These are phyloP conservation scores for Mustela lutreola DNA, from an alignment of 2,113 vertebrate species.

Conservation along the genomic window DNA sequence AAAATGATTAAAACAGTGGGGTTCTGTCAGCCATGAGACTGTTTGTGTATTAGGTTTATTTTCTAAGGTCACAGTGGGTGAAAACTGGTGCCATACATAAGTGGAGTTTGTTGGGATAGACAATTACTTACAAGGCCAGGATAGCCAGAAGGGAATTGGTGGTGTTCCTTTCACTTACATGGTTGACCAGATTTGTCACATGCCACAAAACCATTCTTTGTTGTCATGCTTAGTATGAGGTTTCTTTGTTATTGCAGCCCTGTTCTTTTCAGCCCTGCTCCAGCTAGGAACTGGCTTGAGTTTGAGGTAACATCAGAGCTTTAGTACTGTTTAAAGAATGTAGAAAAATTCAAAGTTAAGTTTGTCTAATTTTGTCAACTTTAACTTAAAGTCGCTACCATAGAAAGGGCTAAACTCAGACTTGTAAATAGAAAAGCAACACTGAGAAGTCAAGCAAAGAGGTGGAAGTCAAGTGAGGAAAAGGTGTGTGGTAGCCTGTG, in stretches of 20 bases:
- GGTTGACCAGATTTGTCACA: conserved; percentile 71
- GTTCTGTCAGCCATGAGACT: not conserved
- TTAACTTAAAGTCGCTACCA: not conserved
- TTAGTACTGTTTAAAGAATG: not conserved
- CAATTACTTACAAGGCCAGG: not conserved
- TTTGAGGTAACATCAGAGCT: not conserved
- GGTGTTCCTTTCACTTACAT: conserved; percentile 11
- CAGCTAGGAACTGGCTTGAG: not conserved
- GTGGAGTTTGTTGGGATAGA: conserved; percentile 23
- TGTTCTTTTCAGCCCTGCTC: conserved; percentile 2
- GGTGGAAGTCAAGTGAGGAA: not conserved
- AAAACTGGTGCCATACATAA: not conserved
- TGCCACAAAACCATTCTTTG: conserved; percentile 68
- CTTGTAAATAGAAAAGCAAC: not conserved
- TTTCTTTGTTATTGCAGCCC: conserved; percentile 40
- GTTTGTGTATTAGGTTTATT: not conserved
- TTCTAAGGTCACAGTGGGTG: conserved; percentile 17
- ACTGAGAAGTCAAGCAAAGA: not conserved
- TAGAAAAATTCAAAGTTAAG: not conserved
- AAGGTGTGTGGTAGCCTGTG: not conserved
- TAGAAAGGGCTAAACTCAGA: not conserved
- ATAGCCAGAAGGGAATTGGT: conserved; percentile 8
- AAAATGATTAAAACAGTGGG: not conserved
- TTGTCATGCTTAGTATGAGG: conserved; percentile 28
- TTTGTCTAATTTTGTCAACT: not conserved